phyloP scores from a whole-genome alignment of 1,140 invertebrate species.

The Cydia amplana region DNA sequence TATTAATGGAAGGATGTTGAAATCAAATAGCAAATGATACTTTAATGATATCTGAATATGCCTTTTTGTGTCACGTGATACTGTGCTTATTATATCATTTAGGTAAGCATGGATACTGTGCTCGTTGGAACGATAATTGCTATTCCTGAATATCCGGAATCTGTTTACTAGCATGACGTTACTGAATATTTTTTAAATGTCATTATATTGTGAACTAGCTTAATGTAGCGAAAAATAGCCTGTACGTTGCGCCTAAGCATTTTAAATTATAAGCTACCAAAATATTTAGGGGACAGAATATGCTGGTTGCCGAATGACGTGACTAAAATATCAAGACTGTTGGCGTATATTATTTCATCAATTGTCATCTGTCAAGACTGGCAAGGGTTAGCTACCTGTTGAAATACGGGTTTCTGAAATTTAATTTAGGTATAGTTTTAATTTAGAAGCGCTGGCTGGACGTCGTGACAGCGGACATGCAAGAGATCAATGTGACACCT shows the following conservation, averaged over 20 bases:
- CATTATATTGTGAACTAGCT: neutral
- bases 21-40: neutral
- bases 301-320: too few species aligned
- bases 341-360: too few species aligned
- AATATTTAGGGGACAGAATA: too few species aligned
- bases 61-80: neutral
- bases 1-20: neutral
- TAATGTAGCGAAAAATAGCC: neutral
- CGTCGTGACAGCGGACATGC: too few species aligned
- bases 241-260: too few species aligned
- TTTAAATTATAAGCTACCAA: too few species aligned
- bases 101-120: neutral
- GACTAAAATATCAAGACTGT: too few species aligned
- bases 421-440: neutral
- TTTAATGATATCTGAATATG: neutral
- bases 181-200: slow-evolving; percentile 19
- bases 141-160: slow-evolving; percentile 25
- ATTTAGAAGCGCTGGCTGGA: too few species aligned
- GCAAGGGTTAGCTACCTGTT: too few species aligned
- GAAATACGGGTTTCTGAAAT: neutral
- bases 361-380: too few species aligned
- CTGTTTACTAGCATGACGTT: slow-evolving; percentile 2
- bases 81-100: slow-evolving; percentile 17
- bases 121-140: slow-evolving; percentile 5
- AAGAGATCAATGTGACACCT: too few species aligned